Evolutionary conservation across 2,888 invertebrate species (phyloP), one percentile per base, ranked within the genome.

Genomic region (Scaptomyza parva): DNA sequence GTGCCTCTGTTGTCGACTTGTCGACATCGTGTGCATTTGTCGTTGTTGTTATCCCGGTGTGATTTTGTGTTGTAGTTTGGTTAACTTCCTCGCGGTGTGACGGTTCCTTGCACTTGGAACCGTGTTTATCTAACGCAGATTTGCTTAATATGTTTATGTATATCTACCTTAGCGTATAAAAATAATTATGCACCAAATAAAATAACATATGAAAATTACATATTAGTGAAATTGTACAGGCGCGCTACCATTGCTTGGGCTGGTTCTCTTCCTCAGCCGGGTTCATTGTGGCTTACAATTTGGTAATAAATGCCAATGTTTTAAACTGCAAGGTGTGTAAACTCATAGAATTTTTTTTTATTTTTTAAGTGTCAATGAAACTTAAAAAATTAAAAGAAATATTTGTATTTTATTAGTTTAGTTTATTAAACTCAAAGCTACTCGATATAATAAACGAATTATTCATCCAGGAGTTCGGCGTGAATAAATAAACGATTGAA

Each of bases 171-270:
- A 71, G 0, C 0, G 6, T 0, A 43, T 20, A n/a, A 18, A 69
- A 0, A 39, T 11, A 7, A 55, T 6, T 11, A 78, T 70, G 8
- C 37, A 33, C 37, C 48, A 66, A n/a, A 54, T 52, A 2, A 75
- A 69, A n/a, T 60, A 71, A 2, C 9, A 0, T 12, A 75, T 63
- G 0, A 78, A 40, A 0, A 78, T 0, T 2, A 71, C 8, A n/a
- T 78, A 0, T 1, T 63, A 8, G n/a, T 72, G 64, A 1, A 61
- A 64, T 47, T 39, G 6, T 48, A 7, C 2, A 9, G 0, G 8
- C 4, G 5, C 48, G 40, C 7, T 51, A 39, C 0, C 37, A 11
- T 6, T 60, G 26, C 30, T 51, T 22, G 12, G 35, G 14, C 1
- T 30, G 48, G 2, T 39, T 30, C 0, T 30, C 17, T 0, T 8